Evolutionary conservation across 2,888 invertebrate genomes (phyloP).

Genomic region (Xanthorhoe designata): DNA sequence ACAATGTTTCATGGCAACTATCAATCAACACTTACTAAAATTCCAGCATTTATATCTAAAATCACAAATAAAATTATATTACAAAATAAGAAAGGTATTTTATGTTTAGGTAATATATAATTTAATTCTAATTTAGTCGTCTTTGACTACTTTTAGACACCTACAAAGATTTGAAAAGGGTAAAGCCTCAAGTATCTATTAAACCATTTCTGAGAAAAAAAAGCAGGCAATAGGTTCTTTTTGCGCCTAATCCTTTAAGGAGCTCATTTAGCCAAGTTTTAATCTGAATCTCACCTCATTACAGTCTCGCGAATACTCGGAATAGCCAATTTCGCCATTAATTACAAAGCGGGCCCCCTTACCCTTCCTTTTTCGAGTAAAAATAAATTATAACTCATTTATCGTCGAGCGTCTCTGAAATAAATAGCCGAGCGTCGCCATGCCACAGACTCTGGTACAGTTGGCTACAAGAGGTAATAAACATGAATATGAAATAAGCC

Average conservation of each 20-base stretch:
- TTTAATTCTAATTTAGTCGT: too few relatives aligned
- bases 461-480: not conserved
- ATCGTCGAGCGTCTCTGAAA: conserved; percentile 58
- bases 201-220: conserved; percentile 57
- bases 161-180: not conserved
- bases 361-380: conserved; percentile 82
- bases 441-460: conserved; percentile 13
- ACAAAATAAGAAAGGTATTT: too few relatives aligned
- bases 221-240: conserved; percentile 47
- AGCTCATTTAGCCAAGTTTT: conserved; percentile 80
- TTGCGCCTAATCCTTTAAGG: conserved; percentile 72
- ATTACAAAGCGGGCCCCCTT: conserved; percentile 73
- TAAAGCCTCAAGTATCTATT: conserved; percentile 48
- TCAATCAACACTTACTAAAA: too few relatives aligned
- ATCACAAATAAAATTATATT: too few relatives aligned
- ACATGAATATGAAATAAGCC: not conserved
- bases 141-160: not conserved
- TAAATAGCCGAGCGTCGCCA: conserved; percentile 49
- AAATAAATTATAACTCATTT: conserved; percentile 85
- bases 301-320: conserved; percentile 81
- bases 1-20: too few relatives aligned
- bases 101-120: too few relatives aligned
- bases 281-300: conserved; percentile 85
- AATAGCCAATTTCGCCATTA: conserved; percentile 84
- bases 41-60: too few relatives aligned